A percentile compares a stretch with the other conserved stretches of the same genome.
Conservation (phyloP, 2,888 invertebrate species). For the Plebejus melissa region DNA sequence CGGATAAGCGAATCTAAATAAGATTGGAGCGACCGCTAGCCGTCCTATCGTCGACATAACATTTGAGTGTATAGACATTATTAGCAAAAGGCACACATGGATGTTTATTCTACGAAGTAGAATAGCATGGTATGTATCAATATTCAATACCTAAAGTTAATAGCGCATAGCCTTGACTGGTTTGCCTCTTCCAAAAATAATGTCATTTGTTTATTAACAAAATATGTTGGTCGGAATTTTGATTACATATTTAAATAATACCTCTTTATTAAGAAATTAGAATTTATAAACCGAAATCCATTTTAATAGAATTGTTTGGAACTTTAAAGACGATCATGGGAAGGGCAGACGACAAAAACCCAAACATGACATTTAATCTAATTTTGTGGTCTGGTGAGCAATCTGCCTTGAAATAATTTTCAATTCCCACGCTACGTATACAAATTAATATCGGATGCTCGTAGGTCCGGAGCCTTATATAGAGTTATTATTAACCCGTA, state of each 20-base stretch:
- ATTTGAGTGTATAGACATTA: conserved; percentile 1
- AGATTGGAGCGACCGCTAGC: conserved; percentile 57
- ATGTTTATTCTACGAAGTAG: background rate
- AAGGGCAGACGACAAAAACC: background rate
- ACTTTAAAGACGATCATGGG: background rate
- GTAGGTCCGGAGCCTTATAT: conserved; percentile 29
- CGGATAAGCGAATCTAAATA: conserved; percentile 61
- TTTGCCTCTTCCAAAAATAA: background rate
- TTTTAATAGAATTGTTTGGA: no score
- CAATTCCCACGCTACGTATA: conserved; percentile 24
- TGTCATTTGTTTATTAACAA: background rate
- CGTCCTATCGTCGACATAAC: conserved; percentile 45
- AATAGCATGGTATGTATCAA: background rate
- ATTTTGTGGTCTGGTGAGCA: conserved; percentile 4
- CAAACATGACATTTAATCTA: background rate
- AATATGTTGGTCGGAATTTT: no score
- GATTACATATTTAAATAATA: no score
- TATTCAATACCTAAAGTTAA: background rate
- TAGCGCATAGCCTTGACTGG: background rate
- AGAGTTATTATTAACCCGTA: conserved; percentile 39
- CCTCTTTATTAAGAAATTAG: no score
- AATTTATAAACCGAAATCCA: no score
- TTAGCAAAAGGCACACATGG: background rate
- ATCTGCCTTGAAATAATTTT: background rate
- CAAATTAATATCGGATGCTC: conserved; percentile 32